Conservation (phyloP, 2,797 vertebrate genomes). For the Crocidura indochinensis region DNA sequence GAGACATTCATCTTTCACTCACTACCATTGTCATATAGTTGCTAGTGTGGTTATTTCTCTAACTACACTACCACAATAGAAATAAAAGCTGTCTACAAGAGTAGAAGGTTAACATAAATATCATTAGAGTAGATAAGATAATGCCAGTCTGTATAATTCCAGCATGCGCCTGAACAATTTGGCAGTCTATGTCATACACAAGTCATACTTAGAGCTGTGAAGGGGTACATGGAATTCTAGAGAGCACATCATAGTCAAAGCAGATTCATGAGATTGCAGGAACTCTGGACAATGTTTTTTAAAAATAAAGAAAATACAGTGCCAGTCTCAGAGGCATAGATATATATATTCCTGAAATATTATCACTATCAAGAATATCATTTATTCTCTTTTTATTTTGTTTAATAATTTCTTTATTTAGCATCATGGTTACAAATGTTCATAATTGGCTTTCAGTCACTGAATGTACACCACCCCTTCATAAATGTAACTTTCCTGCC, state of each 20-base stretch:
- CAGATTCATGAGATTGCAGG: background rate
- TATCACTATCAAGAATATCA: too few relatives aligned
- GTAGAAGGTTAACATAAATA: background rate
- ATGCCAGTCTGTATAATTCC: background rate
- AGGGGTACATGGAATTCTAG: background rate
- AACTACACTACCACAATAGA: too few relatives aligned
- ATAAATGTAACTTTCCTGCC: too few relatives aligned
- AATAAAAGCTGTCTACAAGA: background rate
- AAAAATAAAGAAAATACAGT: background rate
- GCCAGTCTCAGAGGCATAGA: too few relatives aligned
- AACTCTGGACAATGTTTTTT: background rate
- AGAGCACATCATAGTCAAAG: background rate
- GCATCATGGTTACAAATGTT: too few relatives aligned
- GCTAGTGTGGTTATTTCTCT: too few relatives aligned
- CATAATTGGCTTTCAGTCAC: too few relatives aligned
- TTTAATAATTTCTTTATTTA: too few relatives aligned
- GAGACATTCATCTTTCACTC: too few relatives aligned
- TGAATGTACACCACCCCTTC: too few relatives aligned
- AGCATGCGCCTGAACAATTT: background rate
- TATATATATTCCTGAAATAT: background rate
- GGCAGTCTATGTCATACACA: accelerated
- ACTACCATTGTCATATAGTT: too few relatives aligned
- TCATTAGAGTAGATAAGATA: background rate
- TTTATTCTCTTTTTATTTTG: too few relatives aligned
- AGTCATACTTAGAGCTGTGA: background rate